phyloP scores from a whole-genome alignment of 2,888 invertebrate species.

The Agrochola lota region DNA sequence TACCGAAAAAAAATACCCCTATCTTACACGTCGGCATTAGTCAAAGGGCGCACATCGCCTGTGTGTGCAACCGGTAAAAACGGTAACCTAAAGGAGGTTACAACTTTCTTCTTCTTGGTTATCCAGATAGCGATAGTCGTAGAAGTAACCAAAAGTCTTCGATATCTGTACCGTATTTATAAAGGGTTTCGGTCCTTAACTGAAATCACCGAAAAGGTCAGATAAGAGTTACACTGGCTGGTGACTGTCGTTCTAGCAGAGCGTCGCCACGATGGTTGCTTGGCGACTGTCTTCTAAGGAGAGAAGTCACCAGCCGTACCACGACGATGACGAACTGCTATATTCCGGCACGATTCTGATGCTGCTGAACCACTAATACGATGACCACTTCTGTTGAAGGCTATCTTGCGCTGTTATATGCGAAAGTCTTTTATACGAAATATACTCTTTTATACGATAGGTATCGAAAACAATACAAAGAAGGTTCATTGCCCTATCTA shows the following conservation, averaged over 20 bases:
- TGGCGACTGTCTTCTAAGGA: neutral
- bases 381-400: neutral
- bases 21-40: too few relatives aligned
- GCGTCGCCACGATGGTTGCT: neutral
- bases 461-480: neutral
- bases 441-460: neutral
- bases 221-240: neutral
- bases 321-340: neutral
- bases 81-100: too few relatives aligned
- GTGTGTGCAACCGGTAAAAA: too few relatives aligned
- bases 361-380: neutral
- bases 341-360: neutral
- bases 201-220: neutral
- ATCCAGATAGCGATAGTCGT: too few relatives aligned
- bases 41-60: too few relatives aligned
- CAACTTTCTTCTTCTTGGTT: too few relatives aligned
- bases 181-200: neutral
- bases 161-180: too few relatives aligned
- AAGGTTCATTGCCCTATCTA: neutral
- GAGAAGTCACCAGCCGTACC: neutral
- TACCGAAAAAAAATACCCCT: too few relatives aligned
- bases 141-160: too few relatives aligned
- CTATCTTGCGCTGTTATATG: neutral
- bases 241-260: neutral
- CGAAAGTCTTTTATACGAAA: neutral